Evolutionary conservation across 2,113 vertebrate species (phyloP), one percentile per base, ranked within the genome.

Genomic region (Hiodon alosoides): DNA sequence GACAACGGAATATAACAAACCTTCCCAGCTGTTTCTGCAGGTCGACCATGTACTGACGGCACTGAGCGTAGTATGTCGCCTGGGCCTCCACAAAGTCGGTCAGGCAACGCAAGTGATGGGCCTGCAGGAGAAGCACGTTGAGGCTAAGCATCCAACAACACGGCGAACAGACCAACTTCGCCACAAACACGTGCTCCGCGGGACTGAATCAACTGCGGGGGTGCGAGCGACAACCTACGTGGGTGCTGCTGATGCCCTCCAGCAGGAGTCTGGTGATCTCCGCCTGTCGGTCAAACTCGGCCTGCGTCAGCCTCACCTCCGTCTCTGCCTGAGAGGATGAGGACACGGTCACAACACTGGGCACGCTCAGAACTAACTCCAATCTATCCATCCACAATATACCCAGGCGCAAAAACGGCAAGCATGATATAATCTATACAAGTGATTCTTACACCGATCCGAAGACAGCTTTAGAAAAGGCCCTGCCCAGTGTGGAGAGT

Each of bases 61-160:
- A 98, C 67, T 98, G 97, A 69, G 97, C 95, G 73, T 97, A 98
- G 80, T 98, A 98, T 0, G 94, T 97, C 80, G 94, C 92, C 86
- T 99, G 97, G 58, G 97, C 96, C 89, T 98, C 97, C 67, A 99
- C 96, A 86, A 98, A 97, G 84, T 99, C 97, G 76, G 96, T 96
- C 87, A 98, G 84, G 80, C 96, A 98, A 83, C 93, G 95, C 75
- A 99, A 93, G 74, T 99, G 97, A 84, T 98, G 95, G 47, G 95
- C 95, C 97, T 98, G 58, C 2, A 75, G 78, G 5, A 74, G n/a
- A 71, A 3, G 60, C 7, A 16, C 8, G 54, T 31, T 4, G 82
- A 31, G 31, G 31, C 31, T 31, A 31, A 31, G 31, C 31, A 31
- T 31, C 31, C 31, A 31, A 31, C 31, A 31, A 31, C 6, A 46